Conservation (phyloP, 2,113 vertebrate genomes). For the Mormoops blainvillei region DNA sequence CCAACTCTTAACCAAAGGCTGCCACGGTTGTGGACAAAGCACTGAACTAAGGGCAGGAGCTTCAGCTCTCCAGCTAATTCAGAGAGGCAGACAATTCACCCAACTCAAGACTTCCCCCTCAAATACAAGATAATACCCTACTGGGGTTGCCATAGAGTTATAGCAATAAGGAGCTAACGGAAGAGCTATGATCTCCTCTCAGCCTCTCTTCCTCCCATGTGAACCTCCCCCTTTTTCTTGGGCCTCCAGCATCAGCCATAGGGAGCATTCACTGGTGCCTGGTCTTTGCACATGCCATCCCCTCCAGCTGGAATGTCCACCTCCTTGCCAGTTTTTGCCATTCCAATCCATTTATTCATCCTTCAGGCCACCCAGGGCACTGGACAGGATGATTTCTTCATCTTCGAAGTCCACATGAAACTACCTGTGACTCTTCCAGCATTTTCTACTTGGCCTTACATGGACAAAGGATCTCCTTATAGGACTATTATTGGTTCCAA, state of each 20-base stretch:
- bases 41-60: background rate
- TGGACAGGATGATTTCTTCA: background rate
- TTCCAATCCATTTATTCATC: background rate
- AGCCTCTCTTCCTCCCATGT: background rate
- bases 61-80: background rate
- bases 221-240: background rate
- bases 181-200: background rate
- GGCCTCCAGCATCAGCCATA: background rate
- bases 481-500: background rate
- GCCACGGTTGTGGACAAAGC: background rate
- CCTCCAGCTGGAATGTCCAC: background rate
- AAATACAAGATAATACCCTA: background rate
- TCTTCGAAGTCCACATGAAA: background rate
- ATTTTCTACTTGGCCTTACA: background rate
- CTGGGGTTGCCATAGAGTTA: background rate
- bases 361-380: background rate
- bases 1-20: background rate
- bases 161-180: background rate
- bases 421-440: background rate
- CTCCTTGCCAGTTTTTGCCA: background rate
- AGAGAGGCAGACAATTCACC: background rate
- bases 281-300: background rate
- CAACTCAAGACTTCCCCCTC: background rate
- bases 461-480: background rate
- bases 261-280: background rate